These are phyloP conservation scores for Bombus vancouverensis DNA, from an alignment of 1,140 invertebrate genomes.

Conservation along the genomic window DNA sequence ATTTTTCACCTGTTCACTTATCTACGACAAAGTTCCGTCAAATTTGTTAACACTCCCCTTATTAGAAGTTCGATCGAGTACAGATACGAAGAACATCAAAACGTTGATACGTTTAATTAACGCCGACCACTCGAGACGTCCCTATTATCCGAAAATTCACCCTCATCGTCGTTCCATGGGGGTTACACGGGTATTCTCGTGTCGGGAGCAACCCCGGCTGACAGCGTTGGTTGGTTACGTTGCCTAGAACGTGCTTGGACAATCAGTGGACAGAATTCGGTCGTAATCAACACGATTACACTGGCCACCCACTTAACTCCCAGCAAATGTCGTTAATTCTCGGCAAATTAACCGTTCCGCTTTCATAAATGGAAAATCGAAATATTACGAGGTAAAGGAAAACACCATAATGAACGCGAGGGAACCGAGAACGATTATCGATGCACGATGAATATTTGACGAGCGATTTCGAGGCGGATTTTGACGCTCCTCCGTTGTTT, in stretches of 20 bases:
- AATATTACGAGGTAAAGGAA: not conserved
- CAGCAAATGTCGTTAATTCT: slow-evolving; percentile 51
- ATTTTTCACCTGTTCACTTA: too few species aligned
- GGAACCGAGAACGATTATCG: slow-evolving; percentile 49
- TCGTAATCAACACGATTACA: slow-evolving; percentile 65
- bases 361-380: slow-evolving; percentile 53
- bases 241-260: slow-evolving; percentile 55
- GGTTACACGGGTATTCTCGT: slow-evolving; percentile 18
- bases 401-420: not conserved
- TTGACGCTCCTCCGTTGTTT: slow-evolving; percentile 21
- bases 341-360: slow-evolving; percentile 57
- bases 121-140: slow-evolving; percentile 48
- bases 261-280: slow-evolving; percentile 52
- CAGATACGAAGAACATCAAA: slow-evolving; percentile 11
- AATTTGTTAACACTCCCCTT: too few species aligned
- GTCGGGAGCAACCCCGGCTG: too few species aligned
- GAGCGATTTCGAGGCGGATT: slow-evolving; percentile 26
- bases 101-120: slow-evolving; percentile 60
- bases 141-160: slow-evolving; percentile 45
- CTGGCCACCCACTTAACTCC: slow-evolving; percentile 52
- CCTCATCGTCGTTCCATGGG: not conserved
- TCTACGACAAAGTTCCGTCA: too few species aligned
- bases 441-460: slow-evolving; percentile 35
- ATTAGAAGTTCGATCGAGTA: not conserved
- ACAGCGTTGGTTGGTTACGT: slow-evolving; percentile 16